Percentiles rank a stretch among this genome's conserved stretches.
Evolutionary conservation across 64 coral and sea anemone genomes (phyloP).

Genomic region (Orbicella faveolata): DNA sequence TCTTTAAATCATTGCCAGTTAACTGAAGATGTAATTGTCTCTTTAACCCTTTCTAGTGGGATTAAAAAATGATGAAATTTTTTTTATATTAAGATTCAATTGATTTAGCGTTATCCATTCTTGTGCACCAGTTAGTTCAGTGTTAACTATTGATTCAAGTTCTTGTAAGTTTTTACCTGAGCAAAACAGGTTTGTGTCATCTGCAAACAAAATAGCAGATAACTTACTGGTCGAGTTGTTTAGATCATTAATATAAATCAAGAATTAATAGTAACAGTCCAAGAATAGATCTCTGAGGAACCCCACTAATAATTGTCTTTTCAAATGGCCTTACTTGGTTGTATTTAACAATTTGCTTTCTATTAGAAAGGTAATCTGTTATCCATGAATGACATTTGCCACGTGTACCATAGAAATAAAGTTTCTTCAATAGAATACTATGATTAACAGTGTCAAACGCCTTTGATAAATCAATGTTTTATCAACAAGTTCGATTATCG

Average conservation of each 20-base stretch:
- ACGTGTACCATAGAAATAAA: background rate
- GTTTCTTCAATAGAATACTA: background rate
- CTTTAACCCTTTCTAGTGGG: background rate
- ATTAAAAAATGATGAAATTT: conserved; percentile 2
- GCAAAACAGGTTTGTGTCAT: conserved; percentile 15
- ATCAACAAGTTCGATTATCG: background rate
- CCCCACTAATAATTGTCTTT: too few species aligned
- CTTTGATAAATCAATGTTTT: background rate
- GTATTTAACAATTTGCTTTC: too few species aligned
- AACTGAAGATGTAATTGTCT: too few species aligned
- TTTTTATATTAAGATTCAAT: conserved; percentile 1
- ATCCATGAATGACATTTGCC: too few species aligned
- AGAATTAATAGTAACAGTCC: conserved; percentile 9
- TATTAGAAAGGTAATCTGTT: too few species aligned
- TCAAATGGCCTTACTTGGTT: too few species aligned
- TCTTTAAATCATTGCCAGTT: background rate
- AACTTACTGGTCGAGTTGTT: background rate
- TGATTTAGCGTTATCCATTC: conserved; percentile 15
- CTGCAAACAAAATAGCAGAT: conserved; percentile 2
- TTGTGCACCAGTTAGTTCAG: background rate
- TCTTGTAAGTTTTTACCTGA: conserved; percentile 4
- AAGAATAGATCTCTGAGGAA: background rate
- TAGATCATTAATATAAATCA: conserved; percentile 11
- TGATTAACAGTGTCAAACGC: background rate
- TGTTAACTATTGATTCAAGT: background rate